phyloP scores from a whole-genome alignment of 2,113 vertebrate genomes.

The Sorex fumeus region DNA sequence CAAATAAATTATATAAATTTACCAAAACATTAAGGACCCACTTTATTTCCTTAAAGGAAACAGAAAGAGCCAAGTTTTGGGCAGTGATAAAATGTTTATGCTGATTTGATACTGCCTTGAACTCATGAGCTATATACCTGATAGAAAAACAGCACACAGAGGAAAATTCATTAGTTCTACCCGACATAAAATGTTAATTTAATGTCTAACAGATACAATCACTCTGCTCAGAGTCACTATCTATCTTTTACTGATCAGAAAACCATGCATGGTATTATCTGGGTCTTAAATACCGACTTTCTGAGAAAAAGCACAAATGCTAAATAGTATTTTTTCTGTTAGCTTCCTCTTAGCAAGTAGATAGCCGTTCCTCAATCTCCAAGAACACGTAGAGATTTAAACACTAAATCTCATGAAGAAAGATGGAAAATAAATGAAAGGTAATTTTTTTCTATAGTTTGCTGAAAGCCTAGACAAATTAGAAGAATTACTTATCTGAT shows the following conservation, averaged over 20 bases:
- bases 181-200: conserved; percentile 59
- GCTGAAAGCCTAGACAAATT: conserved; percentile 57
- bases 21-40: conserved; percentile 56
- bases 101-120: conserved; percentile 49
- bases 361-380: conserved; percentile 25
- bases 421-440: conserved; percentile 66
- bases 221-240: conserved; percentile 41
- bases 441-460: conserved; percentile 32
- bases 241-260: conserved; percentile 53
- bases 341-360: conserved; percentile 11
- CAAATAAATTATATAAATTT: conserved; percentile 59
- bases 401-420: conserved; percentile 25
- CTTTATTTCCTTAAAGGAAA: conserved; percentile 66
- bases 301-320: conserved; percentile 47
- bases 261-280: conserved; percentile 44
- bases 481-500: conserved; percentile 64
- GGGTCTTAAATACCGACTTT: conserved; percentile 58
- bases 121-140: conserved; percentile 39
- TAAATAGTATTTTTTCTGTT: conserved; percentile 39
- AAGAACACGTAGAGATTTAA: conserved; percentile 58
- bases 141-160: conserved; percentile 59
- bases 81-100: conserved; percentile 57
- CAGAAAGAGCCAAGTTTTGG: conserved; percentile 14
- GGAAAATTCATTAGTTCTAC: conserved; percentile 54
- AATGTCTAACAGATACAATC: conserved; percentile 38